Base-by-base conservation (phyloP, 1,140 invertebrate species). In the Caerostris darwini region DNA sequence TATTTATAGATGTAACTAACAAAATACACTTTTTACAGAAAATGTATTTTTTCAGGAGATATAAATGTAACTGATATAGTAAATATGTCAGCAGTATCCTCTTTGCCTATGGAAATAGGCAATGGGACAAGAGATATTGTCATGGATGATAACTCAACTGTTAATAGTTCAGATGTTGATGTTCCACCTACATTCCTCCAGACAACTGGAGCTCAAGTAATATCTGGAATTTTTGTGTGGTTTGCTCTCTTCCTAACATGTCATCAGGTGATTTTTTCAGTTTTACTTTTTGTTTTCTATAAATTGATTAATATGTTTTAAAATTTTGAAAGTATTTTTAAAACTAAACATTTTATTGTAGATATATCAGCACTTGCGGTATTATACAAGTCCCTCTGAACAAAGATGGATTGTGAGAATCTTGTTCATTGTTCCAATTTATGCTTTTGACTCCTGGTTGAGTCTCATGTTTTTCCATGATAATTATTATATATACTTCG, bases 381-480 rank as follows among this genome's bases (percentile, higher is more conserved):
- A 96, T 96, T 97, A 97, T 96, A 97, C 97, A 10, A 97, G 99
- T 96, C 99, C 99, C 8, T 98, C 99, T 83, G 99, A 99, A 96
- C 99, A 99, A 96, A 97, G 99, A 96, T 99, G 99, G 99, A 99
- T 99, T 95, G 98, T 99, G 3, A 97, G 99, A 95, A 99, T 99
- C 95, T 96, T 99, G 91, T 99, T 99, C 96, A 99, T 99, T 95
- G 99, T 99, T 83, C 99, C 99, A 77, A 99, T 99, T 95, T 99
- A 99, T 96, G 98, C 98, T 10, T 98, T 98, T 95, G 99, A 99
- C 96, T 99, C 99, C 8, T 99, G 99, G 99, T 97, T 99, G 93
- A 99, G 98, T 95, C 97, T 99, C 95, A 96, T 99, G 95, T 99
- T 99, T 97, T 99, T 99, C 96, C 98, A 98, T 95, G 98, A 99